Base-by-base conservation (phyloP, 1,140 invertebrate species). In the Drosophila pandora region DNA sequence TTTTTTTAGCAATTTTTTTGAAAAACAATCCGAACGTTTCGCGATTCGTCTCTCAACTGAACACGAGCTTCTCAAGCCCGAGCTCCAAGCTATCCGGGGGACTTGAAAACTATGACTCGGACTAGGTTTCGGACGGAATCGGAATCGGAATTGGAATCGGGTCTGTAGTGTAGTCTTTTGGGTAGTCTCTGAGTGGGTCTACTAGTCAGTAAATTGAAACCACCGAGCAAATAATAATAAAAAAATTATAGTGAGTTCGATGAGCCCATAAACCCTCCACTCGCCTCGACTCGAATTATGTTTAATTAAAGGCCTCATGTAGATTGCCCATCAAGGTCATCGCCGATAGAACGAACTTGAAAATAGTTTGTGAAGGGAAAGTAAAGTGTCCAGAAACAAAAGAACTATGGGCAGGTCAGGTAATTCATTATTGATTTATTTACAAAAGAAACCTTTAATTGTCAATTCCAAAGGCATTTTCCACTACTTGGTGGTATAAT, bases 21-120 rank as follows among this genome's bases (percentile, higher is more conserved):
- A 17, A 17, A n/a, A 6, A 48, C 70, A 55, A 74, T 61, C 71
- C 57, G 39, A 67, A 48, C 49, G 39, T 34, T n/a, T 57, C 60
- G 54, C 72, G 32, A 68, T 67, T 41, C 17, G 61, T 41, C 10
- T 65, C 41, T 49, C 71, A 76, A 76, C 62, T 76, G 72, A 67
- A 67, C 69, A 57, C 59, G 25, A 28, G 25, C 25, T 5, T 28
- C 25, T 32, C 32, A n/a, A 43, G 41, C 41, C 1, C 39, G 41
- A 43, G 41, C 62, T 34, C 43, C 43, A 28, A 48, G 17, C 21
- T 50, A 45, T 25, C 59, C 59, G 58, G 45, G 34, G 41, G 41
- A 17, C 17, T 7, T 21, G 13, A 8, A 21, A 9, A 8, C 13
- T 47, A 23, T 21, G 43, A 32, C 21, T 58, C 10, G 56, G 63